Conservation (phyloP, 2,888 invertebrate genomes). For the Bibio marci region DNA sequence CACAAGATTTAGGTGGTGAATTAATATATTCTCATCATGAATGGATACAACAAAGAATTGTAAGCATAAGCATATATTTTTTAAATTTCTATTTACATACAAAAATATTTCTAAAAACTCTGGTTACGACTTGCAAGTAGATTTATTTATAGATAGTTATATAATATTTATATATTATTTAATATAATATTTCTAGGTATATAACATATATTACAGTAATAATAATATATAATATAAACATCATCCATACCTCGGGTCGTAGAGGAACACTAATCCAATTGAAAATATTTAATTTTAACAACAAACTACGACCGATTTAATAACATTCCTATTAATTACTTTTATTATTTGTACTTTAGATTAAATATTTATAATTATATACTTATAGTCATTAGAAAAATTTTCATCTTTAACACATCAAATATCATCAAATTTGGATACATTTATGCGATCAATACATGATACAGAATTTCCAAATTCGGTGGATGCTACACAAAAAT, state of each 20-base stretch:
- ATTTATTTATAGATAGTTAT: neutral
- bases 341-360: too few relatives aligned
- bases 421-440: conserved; percentile 70
- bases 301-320: too few relatives aligned
- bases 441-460: conserved; percentile 73
- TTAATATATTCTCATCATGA: conserved; percentile 83
- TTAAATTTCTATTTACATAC: neutral
- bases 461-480: conserved; percentile 92
- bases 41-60: conserved; percentile 94
- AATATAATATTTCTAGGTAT: too few relatives aligned
- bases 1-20: conserved; percentile 75
- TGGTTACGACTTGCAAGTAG: neutral
- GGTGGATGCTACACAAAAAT: conserved; percentile 71
- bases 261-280: too few relatives aligned
- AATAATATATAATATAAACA: too few relatives aligned
- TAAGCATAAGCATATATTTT: too few relatives aligned
- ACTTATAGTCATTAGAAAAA: conserved; percentile 81
- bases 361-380: too few relatives aligned
- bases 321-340: too few relatives aligned
- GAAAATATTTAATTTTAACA: too few relatives aligned
- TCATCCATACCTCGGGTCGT: too few relatives aligned
- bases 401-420: conserved; percentile 84
- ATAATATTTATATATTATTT: neutral
- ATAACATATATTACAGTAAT: too few relatives aligned
- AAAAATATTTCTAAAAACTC: neutral